Percentiles rank a stretch among this genome's conserved stretches.
These are phyloP conservation scores for Magallana gigas DNA, from an alignment of 1,140 invertebrate species.

Conservation along the genomic window DNA sequence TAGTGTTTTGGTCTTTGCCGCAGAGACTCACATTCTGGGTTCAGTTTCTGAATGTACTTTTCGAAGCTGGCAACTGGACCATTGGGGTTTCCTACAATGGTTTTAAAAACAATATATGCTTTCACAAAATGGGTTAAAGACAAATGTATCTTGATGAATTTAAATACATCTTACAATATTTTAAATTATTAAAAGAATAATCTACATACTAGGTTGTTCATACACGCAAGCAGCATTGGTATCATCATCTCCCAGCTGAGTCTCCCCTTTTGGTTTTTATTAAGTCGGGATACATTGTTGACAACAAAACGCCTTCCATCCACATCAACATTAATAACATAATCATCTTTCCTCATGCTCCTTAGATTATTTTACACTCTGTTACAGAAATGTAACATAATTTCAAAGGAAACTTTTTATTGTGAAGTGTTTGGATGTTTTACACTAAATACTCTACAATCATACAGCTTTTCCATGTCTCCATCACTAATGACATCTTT, in stretches of 20 bases:
- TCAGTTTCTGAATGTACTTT: slow-evolving; percentile 22
- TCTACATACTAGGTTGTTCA: slow-evolving; percentile 30
- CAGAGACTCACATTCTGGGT: slow-evolving; percentile 8
- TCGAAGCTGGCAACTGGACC: slow-evolving; percentile 41
- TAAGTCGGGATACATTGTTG: background rate
- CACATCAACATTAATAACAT: background rate
- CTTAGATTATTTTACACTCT: slow-evolving; percentile 11
- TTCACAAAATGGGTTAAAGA: too few species aligned
- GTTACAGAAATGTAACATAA: slow-evolving; percentile 40
- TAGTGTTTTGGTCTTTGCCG: slow-evolving; percentile 12
- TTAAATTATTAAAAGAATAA: background rate
- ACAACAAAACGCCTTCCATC: slow-evolving; percentile 27
- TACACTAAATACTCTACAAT: slow-evolving; percentile 1
- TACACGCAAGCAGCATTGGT: slow-evolving; percentile 19
- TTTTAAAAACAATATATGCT: background rate
- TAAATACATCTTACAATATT: background rate
- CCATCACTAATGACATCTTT: slow-evolving; percentile 33
- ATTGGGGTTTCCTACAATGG: slow-evolving; percentile 21
- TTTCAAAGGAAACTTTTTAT: slow-evolving; percentile 41
- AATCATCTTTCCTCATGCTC: slow-evolving; percentile 1
- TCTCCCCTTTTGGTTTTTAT: slow-evolving; percentile 34
- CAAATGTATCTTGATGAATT: background rate
- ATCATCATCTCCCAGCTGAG: slow-evolving; percentile 4
- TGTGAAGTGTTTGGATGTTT: slow-evolving; percentile 16
- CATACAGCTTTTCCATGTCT: slow-evolving; percentile 34